These are phyloP conservation scores for Clitarchus hookeri DNA, from an alignment of 2,888 invertebrate species.

Conservation along the genomic window DNA sequence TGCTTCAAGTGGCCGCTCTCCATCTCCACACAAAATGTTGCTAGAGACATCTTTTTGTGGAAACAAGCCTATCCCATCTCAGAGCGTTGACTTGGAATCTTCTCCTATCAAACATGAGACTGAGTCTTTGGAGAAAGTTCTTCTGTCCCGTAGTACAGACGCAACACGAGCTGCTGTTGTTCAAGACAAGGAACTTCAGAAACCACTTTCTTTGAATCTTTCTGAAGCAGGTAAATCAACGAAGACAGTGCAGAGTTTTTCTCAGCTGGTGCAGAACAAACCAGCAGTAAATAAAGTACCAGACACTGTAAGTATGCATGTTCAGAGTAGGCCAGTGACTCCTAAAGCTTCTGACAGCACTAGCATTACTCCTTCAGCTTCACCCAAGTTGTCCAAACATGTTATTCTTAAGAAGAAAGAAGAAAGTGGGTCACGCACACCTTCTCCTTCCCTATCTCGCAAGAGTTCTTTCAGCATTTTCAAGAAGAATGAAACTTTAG, in stretches of 20 bases:
- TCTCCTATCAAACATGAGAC: constrained; percentile 39
- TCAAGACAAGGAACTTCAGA: constrained; percentile 36
- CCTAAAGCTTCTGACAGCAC: constrained; percentile 20
- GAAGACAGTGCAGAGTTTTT: constrained; percentile 37
- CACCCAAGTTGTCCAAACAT: constrained; percentile 41
- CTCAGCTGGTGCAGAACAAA: constrained; percentile 34
- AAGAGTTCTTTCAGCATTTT: constrained; percentile 83
- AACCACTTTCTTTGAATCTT: constrained; percentile 40
- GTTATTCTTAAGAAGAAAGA: constrained; percentile 44
- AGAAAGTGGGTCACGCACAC: constrained; percentile 57
- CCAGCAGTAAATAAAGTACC: not conserved
- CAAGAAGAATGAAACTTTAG: constrained; percentile 67
- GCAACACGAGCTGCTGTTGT: constrained; percentile 33
- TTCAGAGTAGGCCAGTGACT: constrained; percentile 20
- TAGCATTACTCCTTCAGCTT: constrained; percentile 36
- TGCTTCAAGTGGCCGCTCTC: constrained; percentile 51
- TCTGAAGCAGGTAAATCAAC: constrained; percentile 34
- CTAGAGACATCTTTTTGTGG: constrained; percentile 91
- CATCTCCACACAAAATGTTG: constrained; percentile 89
- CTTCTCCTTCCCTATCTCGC: constrained; percentile 75
- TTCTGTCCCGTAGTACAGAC: constrained; percentile 35
- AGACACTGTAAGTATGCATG: not conserved
- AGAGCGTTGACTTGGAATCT: constrained; percentile 49
- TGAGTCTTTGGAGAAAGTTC: constrained; percentile 37
- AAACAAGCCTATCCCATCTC: constrained; percentile 65